Evolutionary conservation across 1,140 invertebrate species (phyloP).

Genomic region (Camponotus vicinus): DNA sequence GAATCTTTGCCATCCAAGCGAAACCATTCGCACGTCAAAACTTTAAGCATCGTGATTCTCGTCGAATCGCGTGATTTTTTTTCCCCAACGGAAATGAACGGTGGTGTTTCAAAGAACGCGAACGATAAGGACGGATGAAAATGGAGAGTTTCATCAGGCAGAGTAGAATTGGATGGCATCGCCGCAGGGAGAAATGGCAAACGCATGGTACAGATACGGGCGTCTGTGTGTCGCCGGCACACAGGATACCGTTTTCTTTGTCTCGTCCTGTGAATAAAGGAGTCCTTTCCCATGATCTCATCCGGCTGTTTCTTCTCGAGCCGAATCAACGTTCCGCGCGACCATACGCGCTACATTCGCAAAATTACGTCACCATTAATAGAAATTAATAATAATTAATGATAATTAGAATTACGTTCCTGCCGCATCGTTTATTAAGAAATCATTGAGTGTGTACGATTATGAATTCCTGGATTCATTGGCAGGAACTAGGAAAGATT

Average conservation of each 20-base stretch:
- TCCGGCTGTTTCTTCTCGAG: not conserved
- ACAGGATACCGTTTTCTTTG: conserved; percentile 69
- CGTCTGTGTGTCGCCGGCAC: conserved; percentile 42
- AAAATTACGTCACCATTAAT: not conserved
- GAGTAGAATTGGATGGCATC: conserved; percentile 75
- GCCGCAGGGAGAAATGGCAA: conserved; percentile 7
- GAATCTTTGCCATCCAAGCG: conserved; percentile 25
- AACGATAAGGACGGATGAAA: conserved; percentile 66
- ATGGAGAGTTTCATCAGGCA: conserved; percentile 78
- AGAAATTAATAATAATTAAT: conserved; percentile 5
- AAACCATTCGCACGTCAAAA: not conserved
- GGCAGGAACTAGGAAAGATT: not conserved
- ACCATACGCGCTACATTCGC: not conserved
- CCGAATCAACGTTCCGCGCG: not conserved
- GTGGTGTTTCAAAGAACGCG: conserved; percentile 7
- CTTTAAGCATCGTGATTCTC: not conserved
- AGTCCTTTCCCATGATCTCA: conserved; percentile 13
- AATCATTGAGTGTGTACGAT: not conserved
- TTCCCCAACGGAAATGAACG: not conserved
- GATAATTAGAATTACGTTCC: too few species aligned
- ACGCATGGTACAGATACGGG: not conserved
- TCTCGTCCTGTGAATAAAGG: conserved; percentile 59
- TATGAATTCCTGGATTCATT: not conserved
- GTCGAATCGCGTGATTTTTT: not conserved
- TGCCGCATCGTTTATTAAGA: not conserved